Base-by-base conservation (phyloP, 1,140 invertebrate species). In the Orius laevigatus region DNA sequence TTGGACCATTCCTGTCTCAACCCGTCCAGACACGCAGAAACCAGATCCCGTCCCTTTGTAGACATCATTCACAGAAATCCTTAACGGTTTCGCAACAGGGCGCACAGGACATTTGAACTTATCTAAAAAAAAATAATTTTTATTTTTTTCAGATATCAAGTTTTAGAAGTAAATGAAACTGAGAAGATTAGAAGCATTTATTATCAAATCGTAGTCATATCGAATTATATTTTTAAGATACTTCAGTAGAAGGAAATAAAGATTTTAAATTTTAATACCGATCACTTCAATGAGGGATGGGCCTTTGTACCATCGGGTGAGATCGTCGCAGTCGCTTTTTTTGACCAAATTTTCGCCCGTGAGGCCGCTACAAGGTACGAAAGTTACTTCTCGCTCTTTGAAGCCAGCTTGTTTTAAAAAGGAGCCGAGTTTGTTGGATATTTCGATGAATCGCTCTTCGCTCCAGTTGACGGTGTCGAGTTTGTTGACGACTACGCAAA, bases 321-420 rank as follows among this genome's bases (percentile, higher is more conserved):
- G 66, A 39, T 70, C 69, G 16, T 75, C 63, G 54, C 81, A 78
- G 50, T 73, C 73, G 12, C 85, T 72, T 20, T 73, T 62, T 51
- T 75, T 72, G 0, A 78, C 74, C 34, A 98, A 70, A 70, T 98
- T 98, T 64, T 94, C 86, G 35, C 94, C 95, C 18, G 78, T 84
- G 1, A 98, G 65, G 15, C 95, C 96, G 60, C 90, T 96, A 58
- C 92, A 95, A 5, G 96, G 95, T 9, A 98, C 81, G 70, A 82
- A 99, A 1, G 72, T 79, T 0, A 97, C 76, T 65, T 91, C 87
- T 5, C 69, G 67, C 20, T 94, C 90, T 61, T 83, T 84, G 59
- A 86, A 98, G 3, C 92, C 94, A n/a, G 85, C 87, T 68, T 94
- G 86, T 65, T 89, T 91, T 0, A 98, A 66, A 60, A 98, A 98